Evolutionary conservation across 2,113 vertebrate species (phyloP).

Genomic region (Corydoras sp.): DNA sequence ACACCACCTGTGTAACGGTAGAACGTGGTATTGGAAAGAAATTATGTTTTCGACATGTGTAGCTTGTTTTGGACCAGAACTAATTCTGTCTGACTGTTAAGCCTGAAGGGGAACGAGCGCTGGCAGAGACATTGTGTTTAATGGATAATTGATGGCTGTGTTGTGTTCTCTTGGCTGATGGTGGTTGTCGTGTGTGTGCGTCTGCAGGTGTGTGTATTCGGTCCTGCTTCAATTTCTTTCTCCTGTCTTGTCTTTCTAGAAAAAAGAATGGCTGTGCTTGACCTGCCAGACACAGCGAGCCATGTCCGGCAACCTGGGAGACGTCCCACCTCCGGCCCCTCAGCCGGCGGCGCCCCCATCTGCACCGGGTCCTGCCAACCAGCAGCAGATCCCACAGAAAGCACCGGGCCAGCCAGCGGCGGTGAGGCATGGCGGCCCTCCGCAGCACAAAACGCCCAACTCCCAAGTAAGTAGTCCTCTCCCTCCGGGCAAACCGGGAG

Average conservation of each 20-base stretch:
- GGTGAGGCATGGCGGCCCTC: constrained; percentile 56
- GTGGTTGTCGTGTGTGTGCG: constrained; percentile 15
- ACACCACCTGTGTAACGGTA: too few relatives aligned
- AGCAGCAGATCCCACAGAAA: constrained; percentile 62
- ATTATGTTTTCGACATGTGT: too few relatives aligned
- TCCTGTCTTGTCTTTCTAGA: constrained; percentile 74
- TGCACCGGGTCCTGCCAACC: constrained; percentile 60
- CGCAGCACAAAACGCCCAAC: constrained; percentile 64
- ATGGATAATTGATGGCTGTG: constrained; percentile 1
- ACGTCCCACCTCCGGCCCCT: constrained; percentile 67
- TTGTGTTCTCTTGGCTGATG: background rate
- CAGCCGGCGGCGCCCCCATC: constrained; percentile 69
- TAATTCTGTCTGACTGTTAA: constrained; percentile 12
- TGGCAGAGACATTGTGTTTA: background rate
- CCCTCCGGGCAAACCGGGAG: constrained; percentile 69
- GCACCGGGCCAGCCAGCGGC: constrained; percentile 59
- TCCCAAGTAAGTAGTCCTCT: constrained; percentile 66
- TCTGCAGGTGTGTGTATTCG: constrained; percentile 6
- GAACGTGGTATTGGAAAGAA: too few relatives aligned
- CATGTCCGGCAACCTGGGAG: constrained; percentile 86
- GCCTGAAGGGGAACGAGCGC: background rate
- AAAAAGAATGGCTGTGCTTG: constrained; percentile 98
- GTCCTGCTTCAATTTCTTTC: background rate
- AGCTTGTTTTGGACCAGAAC: constrained; percentile 9
- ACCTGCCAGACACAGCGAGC: constrained; percentile 98